Base-by-base conservation (phyloP, 2,888 invertebrate genomes). In the Ethmia dodecea region DNA sequence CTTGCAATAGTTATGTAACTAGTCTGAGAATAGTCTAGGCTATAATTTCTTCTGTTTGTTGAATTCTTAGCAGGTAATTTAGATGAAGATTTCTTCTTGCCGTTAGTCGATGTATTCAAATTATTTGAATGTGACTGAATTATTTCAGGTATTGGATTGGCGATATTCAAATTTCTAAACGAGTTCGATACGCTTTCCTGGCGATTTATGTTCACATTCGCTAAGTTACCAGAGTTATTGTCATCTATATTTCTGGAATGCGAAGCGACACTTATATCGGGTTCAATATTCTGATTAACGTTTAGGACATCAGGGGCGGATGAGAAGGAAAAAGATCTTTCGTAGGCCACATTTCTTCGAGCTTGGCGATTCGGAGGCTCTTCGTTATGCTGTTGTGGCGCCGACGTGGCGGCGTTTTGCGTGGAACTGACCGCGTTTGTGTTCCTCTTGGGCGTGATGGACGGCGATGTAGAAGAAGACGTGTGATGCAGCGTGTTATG, bases 271-370 rank as follows among this genome's bases (percentile, higher is more conserved):
- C 45, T 28, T 1, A 48, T 37, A 6, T 65, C 68, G 5, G 49
- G 25, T 8, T 71, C 75, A 16, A 59, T 45, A 45, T 76, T 76
- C 45, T 86, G 87, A 52, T 88, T 88, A 15, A 89, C 72, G 53
- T 89, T 89, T 18, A 89, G 57, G 2, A 89, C 88, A 49, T 89
- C 90, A 2, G 89, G 89, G 1, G 89, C 88, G 26, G 88, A 86
- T 15, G 84, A 83, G 49, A 86, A 79, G 28, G 86, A 86, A 9
- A 77, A 72, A 1, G 83, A 78, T 33, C 81, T 60, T 42, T 81
- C 84, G 47, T 73, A 75, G 11, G 68, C 60, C 30, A 74, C 58
- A 47, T 78, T 79, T 28, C 74, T 58, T 35, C 75, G 65, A 18
- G 59, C 42, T 37, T 56, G 58, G 16, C 60, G 47, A 26, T 52